Conservation (phyloP, 2,888 invertebrate species). For the Mimachlamys varia region DNA sequence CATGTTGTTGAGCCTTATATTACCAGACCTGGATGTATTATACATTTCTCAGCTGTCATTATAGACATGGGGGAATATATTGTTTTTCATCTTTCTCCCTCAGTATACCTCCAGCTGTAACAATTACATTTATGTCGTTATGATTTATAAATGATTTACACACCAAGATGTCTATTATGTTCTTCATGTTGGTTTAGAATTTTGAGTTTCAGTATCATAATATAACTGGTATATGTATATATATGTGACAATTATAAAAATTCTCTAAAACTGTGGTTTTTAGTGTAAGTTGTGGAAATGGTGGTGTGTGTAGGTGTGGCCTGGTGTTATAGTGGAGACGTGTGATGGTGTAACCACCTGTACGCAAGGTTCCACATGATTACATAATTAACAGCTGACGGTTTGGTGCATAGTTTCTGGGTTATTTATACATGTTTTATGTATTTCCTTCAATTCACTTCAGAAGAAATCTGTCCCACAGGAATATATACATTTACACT, state of each 20-base stretch:
- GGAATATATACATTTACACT: neutral
- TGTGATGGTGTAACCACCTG: neutral
- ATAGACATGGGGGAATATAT: neutral
- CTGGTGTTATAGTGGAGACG: neutral
- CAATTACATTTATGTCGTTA: neutral
- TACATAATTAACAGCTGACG: constrained; percentile 15
- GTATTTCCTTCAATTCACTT: neutral
- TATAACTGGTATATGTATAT: too few species aligned
- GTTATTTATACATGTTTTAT: neutral
- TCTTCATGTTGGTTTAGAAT: neutral
- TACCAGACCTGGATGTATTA: neutral
- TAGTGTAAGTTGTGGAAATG: neutral
- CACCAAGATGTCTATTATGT: neutral
- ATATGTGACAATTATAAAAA: neutral
- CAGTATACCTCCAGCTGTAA: neutral
- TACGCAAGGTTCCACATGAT: neutral
- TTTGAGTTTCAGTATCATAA: neutral
- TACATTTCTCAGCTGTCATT: neutral
- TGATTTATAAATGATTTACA: neutral
- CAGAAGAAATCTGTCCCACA: neutral
- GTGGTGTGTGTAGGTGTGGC: neutral
- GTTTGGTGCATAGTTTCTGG: neutral
- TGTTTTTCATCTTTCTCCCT: neutral
- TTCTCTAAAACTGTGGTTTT: neutral
- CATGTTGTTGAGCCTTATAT: neutral